A percentile compares a stretch with the other conserved stretches of the same genome.
Evolutionary conservation across 2,888 invertebrate genomes (phyloP).

Genomic region (Polyommatus icarus): DNA sequence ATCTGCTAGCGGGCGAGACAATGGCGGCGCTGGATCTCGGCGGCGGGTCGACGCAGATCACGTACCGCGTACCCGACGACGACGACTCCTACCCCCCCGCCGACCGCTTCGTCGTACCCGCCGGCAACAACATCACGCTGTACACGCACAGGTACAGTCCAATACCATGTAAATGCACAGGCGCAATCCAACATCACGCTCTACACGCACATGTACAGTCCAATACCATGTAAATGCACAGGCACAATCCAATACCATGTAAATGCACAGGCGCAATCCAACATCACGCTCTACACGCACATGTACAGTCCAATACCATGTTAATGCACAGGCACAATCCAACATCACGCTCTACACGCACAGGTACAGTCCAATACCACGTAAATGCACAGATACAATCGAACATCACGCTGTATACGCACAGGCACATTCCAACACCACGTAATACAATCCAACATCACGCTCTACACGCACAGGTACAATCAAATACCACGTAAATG

Average conservation of each 20-base stretch:
- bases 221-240: constrained; percentile 49
- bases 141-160: constrained; percentile 71
- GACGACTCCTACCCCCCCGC: constrained; percentile 48
- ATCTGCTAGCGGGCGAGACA: constrained; percentile 63
- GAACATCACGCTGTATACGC: constrained; percentile 71
- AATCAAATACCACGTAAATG: constrained; percentile 22
- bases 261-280: constrained; percentile 38
- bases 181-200: constrained; percentile 58
- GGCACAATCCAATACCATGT: constrained; percentile 49
- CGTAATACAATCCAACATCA: constrained; percentile 52
- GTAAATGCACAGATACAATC: constrained; percentile 52
- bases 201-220: constrained; percentile 71
- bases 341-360: constrained; percentile 74
- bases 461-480: constrained; percentile 73
- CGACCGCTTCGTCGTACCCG: constrained; percentile 63
- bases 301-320: constrained; percentile 54
- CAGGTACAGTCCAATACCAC: constrained; percentile 54
- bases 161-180: constrained; percentile 26
- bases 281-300: constrained; percentile 72
- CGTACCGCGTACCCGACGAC: constrained; percentile 68
- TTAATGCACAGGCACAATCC: constrained; percentile 59
- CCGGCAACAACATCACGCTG: constrained; percentile 66
- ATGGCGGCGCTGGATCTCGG: constrained; percentile 96
- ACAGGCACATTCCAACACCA: too few relatives aligned
- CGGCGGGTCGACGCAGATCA: constrained; percentile 87